These are phyloP conservation scores for Balearica regulorum DNA, from an alignment of 2,797 vertebrate genomes.

Conservation along the genomic window DNA sequence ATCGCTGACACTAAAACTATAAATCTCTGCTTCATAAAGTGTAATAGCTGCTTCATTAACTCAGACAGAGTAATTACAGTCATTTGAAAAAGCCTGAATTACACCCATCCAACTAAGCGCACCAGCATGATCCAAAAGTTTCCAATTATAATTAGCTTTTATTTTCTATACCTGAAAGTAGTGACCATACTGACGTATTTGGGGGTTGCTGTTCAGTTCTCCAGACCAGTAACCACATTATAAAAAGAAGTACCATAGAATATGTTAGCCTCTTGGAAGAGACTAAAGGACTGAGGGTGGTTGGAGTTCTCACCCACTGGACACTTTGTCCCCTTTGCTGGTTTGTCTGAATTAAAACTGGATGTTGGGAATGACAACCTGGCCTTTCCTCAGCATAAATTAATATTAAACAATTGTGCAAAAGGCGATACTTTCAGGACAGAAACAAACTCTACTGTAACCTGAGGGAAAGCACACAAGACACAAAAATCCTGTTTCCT, in stretches of 20 bases:
- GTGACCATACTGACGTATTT: not conserved
- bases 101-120: not conserved
- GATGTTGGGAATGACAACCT: not conserved
- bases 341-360: not conserved
- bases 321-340: not conserved
- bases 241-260: not conserved
- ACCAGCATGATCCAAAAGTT: not conserved
- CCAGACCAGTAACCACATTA: not conserved
- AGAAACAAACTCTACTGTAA: not conserved
- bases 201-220: not conserved
- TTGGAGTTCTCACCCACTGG: not conserved
- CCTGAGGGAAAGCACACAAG: not conserved
- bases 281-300: not conserved
- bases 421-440: not conserved
- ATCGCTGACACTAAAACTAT: not conserved
- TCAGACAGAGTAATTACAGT: conserved; percentile 21
- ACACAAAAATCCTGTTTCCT: not conserved
- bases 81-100: conserved; percentile 7
- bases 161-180: not conserved
- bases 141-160: not conserved
- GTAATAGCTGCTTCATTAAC: conserved; percentile 43
- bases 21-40: conserved; percentile 28
- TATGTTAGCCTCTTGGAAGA: not conserved
- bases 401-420: not conserved
- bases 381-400: not conserved